These are phyloP conservation scores for Globia sparganii DNA, from an alignment of 2,888 invertebrate species.

Conservation along the genomic window DNA sequence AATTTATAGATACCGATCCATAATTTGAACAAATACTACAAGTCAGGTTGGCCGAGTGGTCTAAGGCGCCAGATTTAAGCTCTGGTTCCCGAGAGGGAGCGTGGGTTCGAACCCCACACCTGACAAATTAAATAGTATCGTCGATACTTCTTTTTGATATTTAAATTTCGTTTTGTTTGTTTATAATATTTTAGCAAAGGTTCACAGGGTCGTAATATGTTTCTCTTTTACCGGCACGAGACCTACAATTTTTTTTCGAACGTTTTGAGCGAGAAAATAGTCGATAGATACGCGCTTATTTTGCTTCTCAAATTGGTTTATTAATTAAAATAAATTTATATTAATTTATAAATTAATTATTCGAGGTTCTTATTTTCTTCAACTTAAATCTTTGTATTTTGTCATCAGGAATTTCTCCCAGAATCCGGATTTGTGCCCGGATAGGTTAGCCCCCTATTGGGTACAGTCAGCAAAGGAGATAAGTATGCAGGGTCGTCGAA, in stretches of 20 bases:
- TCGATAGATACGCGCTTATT: too few species aligned
- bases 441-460: too few species aligned
- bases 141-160: constrained; percentile 11
- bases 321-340: too few species aligned
- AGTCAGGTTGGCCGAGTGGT: constrained; percentile 96
- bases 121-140: constrained; percentile 82
- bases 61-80: constrained; percentile 96
- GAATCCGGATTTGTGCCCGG: too few species aligned
- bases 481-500: too few species aligned
- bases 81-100: constrained; percentile 95
- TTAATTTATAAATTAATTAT: too few species aligned
- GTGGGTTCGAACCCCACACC: constrained; percentile 96
- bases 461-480: too few species aligned
- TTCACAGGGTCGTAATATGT: neutral
- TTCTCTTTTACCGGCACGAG: neutral
- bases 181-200: neutral
- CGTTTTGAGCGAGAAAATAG: neutral
- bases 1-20: rapidly evolving
- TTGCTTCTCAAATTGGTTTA: too few species aligned
- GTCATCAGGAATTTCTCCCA: too few species aligned
- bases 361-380: too few species aligned
- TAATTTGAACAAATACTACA: constrained; percentile 45
- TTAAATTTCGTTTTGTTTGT: neutral
- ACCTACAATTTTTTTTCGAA: neutral
- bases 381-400: too few species aligned